Conservation (phyloP, 2,113 vertebrate species). For the Rhea pennata region DNA sequence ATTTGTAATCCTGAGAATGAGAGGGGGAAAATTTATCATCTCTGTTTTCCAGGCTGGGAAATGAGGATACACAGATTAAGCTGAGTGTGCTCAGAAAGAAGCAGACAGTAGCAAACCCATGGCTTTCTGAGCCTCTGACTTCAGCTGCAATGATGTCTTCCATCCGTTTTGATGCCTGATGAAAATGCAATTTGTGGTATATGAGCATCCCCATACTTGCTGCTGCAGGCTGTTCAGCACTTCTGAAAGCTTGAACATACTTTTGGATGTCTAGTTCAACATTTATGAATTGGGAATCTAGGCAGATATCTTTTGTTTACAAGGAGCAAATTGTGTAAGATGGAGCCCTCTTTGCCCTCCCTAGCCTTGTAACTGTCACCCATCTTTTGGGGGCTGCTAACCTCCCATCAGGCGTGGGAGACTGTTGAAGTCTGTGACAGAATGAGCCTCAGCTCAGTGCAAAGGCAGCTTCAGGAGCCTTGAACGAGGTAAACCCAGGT, state of each 20-base stretch:
- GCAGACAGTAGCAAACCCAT: neutral
- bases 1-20: neutral
- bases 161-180: neutral
- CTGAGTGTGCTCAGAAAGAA: neutral
- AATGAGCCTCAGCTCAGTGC: neutral
- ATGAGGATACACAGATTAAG: neutral
- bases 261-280: neutral
- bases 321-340: neutral
- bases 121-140: neutral
- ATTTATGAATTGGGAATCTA: neutral
- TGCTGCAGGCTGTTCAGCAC: neutral
- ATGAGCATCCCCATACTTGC: neutral
- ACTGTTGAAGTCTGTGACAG: neutral
- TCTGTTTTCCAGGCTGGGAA: neutral
- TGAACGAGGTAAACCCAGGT: neutral
- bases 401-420: neutral
- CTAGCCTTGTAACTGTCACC: neutral
- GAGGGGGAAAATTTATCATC: neutral
- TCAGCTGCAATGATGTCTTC: neutral
- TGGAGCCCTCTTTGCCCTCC: neutral
- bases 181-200: neutral
- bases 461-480: neutral
- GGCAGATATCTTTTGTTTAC: neutral
- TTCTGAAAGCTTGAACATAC: neutral
- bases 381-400: neutral